Conservation (phyloP, 2,113 vertebrate genomes). For the Hydrolagus affinis region DNA sequence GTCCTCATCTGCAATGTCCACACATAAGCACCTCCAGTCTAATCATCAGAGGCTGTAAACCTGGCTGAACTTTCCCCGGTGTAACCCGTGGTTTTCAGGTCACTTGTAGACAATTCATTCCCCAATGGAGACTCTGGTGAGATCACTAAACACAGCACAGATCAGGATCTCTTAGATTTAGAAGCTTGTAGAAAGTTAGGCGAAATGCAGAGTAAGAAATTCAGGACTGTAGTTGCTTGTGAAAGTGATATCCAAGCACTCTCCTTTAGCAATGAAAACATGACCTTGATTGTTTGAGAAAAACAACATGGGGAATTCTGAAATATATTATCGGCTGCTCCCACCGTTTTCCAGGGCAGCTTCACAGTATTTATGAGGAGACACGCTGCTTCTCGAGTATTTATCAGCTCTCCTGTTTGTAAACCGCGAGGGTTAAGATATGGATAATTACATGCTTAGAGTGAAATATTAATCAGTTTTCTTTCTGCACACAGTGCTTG, state of each 20-base stretch:
- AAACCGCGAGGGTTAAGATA: background rate
- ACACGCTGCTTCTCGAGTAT: background rate
- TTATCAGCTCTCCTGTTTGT: background rate
- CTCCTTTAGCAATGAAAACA: conserved; percentile 10
- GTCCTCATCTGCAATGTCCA: too few species aligned
- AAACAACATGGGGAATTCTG: background rate
- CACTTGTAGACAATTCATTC: too few species aligned
- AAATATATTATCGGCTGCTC: background rate
- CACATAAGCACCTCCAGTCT: too few species aligned
- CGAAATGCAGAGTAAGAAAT: conserved; percentile 3
- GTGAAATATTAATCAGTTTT: background rate
- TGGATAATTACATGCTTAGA: background rate
- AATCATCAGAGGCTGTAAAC: too few species aligned
- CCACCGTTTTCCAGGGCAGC: background rate
- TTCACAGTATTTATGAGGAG: background rate
- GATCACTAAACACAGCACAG: too few species aligned
- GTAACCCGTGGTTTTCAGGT: too few species aligned
- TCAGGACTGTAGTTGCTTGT: background rate
- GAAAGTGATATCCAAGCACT: background rate
- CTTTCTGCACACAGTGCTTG: conserved; percentile 64
- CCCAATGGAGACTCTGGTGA: too few species aligned
- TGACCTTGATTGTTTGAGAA: conserved; percentile 16
- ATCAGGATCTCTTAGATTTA: too few species aligned
- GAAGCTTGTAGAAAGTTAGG: background rate
- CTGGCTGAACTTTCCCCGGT: too few species aligned